phyloP scores from a whole-genome alignment of 2,113 vertebrate genomes.

The Pterocles gutturalis region DNA sequence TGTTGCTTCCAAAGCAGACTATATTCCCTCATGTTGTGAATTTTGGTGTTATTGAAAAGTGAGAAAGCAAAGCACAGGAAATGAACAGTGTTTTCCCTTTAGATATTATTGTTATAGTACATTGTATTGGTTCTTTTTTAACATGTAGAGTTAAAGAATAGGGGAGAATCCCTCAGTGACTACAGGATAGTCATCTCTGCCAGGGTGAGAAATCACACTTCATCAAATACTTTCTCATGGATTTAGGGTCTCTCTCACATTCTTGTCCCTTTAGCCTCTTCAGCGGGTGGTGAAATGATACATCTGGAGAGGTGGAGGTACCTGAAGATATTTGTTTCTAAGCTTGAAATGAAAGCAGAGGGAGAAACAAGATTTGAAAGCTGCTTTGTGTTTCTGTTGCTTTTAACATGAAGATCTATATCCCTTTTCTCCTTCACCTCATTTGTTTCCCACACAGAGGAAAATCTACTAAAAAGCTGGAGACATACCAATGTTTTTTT shows the following conservation, averaged over 20 bases:
- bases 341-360: neutral
- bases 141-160: neutral
- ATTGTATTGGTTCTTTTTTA: neutral
- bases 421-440: neutral
- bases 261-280: neutral
- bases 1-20: neutral
- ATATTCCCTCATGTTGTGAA: neutral
- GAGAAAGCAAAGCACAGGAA: neutral
- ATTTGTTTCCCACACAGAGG: neutral
- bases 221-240: neutral
- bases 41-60: neutral
- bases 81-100: neutral
- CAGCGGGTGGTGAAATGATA: neutral
- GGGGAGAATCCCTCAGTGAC: neutral
- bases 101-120: neutral
- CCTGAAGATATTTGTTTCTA: neutral
- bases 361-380: neutral
- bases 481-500: neutral
- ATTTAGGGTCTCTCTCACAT: neutral
- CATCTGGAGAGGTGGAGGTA: fast-evolving
- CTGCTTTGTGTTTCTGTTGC: neutral
- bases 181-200: neutral
- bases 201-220: neutral
- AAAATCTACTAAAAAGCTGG: neutral
- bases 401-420: neutral